A percentile compares a stretch with the other conserved stretches of the same genome.
Conservation (phyloP, 1,140 invertebrate genomes). For the Bathynomus jamesi region DNA sequence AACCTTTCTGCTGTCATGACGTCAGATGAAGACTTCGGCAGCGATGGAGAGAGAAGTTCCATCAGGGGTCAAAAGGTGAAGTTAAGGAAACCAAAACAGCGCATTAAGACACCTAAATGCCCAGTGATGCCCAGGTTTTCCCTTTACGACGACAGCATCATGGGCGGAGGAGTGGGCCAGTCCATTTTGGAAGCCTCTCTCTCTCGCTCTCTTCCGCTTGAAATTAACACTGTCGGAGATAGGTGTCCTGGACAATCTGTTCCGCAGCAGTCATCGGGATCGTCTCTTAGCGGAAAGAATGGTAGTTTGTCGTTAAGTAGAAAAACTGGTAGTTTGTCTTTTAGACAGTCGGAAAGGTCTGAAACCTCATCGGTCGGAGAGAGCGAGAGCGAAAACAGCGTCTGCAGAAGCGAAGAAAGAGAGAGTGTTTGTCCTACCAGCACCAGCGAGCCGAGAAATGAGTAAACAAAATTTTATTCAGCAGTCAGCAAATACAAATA, state of each 20-base stretch:
- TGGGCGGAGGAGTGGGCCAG: conserved; percentile 44
- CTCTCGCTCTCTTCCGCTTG: not conserved
- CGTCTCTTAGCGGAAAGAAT: too few species aligned
- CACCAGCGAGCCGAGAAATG: too few species aligned
- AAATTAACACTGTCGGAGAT: not conserved
- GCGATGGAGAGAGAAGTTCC: conserved; percentile 56
- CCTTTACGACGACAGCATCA: conserved; percentile 77
- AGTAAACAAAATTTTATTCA: too few species aligned
- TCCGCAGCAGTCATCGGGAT: too few species aligned
- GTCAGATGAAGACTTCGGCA: conserved; percentile 44
- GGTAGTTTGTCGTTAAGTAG: not conserved
- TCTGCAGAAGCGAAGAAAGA: too few species aligned
- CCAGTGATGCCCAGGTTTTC: conserved; percentile 67
- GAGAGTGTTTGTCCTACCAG: too few species aligned
- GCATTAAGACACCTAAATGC: conserved; percentile 73
- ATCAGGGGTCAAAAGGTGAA: conserved; percentile 45
- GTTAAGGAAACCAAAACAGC: conserved; percentile 60
- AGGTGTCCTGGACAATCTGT: not conserved
- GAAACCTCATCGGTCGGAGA: not conserved
- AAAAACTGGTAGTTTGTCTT: not conserved
- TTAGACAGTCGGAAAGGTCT: not conserved
- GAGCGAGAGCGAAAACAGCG: not conserved
- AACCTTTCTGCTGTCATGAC: conserved; percentile 39
- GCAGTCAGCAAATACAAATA: too few species aligned
- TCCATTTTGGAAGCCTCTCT: not conserved